A percentile compares a stretch with the other conserved stretches of the same genome.
These are phyloP conservation scores for Brachypteracias leptosomus DNA, from an alignment of 2,113 vertebrate genomes.

Conservation along the genomic window DNA sequence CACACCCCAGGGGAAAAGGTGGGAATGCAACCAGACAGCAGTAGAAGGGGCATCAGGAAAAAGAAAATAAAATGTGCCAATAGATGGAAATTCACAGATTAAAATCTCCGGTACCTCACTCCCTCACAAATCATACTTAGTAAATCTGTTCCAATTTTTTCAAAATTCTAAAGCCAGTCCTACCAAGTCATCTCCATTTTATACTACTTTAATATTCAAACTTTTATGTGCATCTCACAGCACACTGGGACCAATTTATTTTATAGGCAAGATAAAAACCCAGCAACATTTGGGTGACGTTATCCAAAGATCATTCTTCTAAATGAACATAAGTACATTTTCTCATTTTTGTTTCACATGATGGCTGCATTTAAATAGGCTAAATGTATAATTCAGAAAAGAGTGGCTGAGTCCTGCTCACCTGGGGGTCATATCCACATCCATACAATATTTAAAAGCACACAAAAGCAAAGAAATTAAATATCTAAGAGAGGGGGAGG, in stretches of 20 bases:
- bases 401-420: conserved; percentile 1
- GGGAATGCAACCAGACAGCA: accelerated
- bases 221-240: conserved; percentile 27
- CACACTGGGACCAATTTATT: conserved; percentile 51
- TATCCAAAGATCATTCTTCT: conserved; percentile 38
- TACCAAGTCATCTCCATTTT: conserved; percentile 15
- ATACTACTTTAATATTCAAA: conserved; percentile 34
- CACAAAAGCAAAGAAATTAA: conserved; percentile 43
- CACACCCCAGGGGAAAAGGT: not conserved
- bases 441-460: conserved; percentile 45
- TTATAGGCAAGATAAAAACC: conserved; percentile 40
- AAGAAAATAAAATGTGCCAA: not conserved
- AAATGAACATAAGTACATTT: conserved; percentile 30
- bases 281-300: conserved; percentile 38
- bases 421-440: conserved; percentile 24
- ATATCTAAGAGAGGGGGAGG: not conserved
- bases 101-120: not conserved
- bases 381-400: conserved; percentile 31
- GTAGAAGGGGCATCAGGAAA: not conserved
- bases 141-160: not conserved
- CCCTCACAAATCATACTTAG: not conserved
- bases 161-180: not conserved
- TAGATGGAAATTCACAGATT: not conserved
- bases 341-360: conserved; percentile 21
- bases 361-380: conserved; percentile 12